A percentile compares a stretch with the other conserved stretches of the same genome.
Evolutionary conservation across 2,888 invertebrate species (phyloP).

Genomic region (Trichacis sp.): DNA sequence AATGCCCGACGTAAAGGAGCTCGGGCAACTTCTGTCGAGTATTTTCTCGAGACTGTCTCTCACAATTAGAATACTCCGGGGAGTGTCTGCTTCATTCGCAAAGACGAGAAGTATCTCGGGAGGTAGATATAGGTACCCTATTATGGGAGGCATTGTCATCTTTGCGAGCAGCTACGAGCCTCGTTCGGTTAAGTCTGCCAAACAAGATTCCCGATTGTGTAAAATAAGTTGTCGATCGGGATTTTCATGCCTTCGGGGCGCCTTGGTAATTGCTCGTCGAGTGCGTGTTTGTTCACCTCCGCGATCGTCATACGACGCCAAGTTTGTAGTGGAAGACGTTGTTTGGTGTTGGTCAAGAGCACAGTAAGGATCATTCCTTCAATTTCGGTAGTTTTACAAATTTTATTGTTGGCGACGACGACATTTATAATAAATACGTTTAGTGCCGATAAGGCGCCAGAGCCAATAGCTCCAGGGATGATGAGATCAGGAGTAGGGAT

Average conservation of each 20-base stretch:
- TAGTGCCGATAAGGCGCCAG: too few relatives aligned
- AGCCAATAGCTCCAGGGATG: too few relatives aligned
- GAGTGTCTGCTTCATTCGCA: constrained; percentile 53
- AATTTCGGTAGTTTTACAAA: too few relatives aligned
- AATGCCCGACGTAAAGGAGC: constrained; percentile 52
- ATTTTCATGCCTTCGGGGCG: neutral
- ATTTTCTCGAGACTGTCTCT: constrained; percentile 65
- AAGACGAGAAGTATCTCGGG: constrained; percentile 47
- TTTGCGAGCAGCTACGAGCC: constrained; percentile 38
- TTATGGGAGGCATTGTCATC: constrained; percentile 38
- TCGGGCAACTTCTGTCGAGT: constrained; percentile 59
- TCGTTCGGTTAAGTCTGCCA: constrained; percentile 27
- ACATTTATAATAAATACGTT: too few relatives aligned
- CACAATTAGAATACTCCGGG: constrained; percentile 65
- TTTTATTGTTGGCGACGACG: too few relatives aligned
- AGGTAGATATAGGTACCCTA: constrained; percentile 31
- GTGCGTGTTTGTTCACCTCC: neutral
- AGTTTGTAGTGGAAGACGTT: too few relatives aligned
- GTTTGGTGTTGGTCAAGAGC: too few relatives aligned
- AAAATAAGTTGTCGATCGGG: constrained; percentile 6
- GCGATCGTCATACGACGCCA: neutral
- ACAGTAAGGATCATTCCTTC: too few relatives aligned
- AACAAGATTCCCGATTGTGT: constrained; percentile 27
- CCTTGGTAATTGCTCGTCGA: constrained; percentile 2
- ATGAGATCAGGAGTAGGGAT: too few relatives aligned